Evolutionary conservation across 53 echinoderm and acorn worm genomes (phyloP), one percentile per base, ranked within the genome.

Genomic region (Apostichopus leukothele): DNA sequence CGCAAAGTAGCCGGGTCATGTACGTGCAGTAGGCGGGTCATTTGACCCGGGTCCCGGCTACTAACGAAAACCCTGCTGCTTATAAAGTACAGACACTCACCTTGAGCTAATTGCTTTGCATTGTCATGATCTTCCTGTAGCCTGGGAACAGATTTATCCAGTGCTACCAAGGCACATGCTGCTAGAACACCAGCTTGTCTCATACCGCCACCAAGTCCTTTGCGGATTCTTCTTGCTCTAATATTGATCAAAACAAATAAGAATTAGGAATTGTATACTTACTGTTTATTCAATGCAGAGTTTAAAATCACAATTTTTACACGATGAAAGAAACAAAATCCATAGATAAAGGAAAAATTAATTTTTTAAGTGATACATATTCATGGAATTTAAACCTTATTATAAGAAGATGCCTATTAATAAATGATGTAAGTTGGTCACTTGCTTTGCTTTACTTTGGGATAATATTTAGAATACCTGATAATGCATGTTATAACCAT

Each of bases 181-280:
- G 97, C 97, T 16, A 97, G 89, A 12, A 97, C 83, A 60, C 97
- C 97, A 78, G 90, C 91, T 90, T 97, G 97, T 16, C 97, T 89
- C 97, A 97, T 97, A 12, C 95, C 97, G 4, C 97, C 97, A 39
- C 97, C 97, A 1, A 97, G 74, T 19, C 90, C 97, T 75, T 97
- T 97, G 73, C 97, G 91, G 84, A 91, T 92, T 53, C 95, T 88
- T n/a, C 86, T 67, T 13, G 94, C 93, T 78, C 97, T 97, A 76
- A 5, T 18, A 5, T 71, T 5, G 13, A 19, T 16, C 71, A 71
- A 18, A n/a, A 71, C 20, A 71, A 9, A 63, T 11, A 63, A 63
- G 16, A 63, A 16, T 13, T 11, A 63, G 16, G 63, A 16, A 16
- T 13, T 63, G 16, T 4, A 63, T 63, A 63, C 6, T 63, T 11